Evolutionary conservation across 2,113 vertebrate species (phyloP).

Genomic region (Corvus hawaiiensis): DNA sequence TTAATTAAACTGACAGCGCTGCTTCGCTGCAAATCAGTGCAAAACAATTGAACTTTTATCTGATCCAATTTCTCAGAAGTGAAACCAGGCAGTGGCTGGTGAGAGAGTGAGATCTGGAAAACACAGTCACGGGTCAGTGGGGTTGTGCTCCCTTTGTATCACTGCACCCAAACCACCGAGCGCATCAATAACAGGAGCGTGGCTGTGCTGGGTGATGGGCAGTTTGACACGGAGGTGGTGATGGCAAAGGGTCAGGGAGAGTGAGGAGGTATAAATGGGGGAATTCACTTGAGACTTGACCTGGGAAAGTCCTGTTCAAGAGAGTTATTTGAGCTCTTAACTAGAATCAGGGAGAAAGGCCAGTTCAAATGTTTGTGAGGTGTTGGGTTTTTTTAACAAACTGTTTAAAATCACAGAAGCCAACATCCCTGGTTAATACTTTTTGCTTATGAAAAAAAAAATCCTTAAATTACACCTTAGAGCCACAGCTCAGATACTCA

Average conservation of each 20-base stretch:
- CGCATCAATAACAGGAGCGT: not conserved
- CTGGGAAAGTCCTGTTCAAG: not conserved
- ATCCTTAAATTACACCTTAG: not conserved
- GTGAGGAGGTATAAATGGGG: not conserved
- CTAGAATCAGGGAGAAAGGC: not conserved
- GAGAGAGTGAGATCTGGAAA: not conserved
- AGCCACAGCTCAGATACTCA: not conserved
- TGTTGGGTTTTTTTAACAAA: not conserved
- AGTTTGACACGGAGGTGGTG: fast-evolving
- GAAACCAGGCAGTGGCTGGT: not conserved
- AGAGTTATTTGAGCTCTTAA: not conserved
- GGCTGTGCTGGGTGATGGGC: fast-evolving
- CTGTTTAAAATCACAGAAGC: not conserved
- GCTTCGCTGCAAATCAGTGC: not conserved
- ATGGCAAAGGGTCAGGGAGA: not conserved
- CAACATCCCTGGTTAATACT: not conserved
- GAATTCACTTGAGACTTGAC: not conserved
- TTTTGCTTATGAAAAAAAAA: not conserved
- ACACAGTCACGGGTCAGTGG: not conserved
- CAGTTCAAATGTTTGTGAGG: not conserved
- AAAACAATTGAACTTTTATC: not conserved
- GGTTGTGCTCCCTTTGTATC: fast-evolving
- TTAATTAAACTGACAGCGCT: not conserved
- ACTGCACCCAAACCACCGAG: fast-evolving
- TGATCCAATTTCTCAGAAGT: not conserved